Evolutionary conservation across 2,888 invertebrate genomes (phyloP), one percentile per base, ranked within the genome.

Genomic region (Gasteruption jaculator): DNA sequence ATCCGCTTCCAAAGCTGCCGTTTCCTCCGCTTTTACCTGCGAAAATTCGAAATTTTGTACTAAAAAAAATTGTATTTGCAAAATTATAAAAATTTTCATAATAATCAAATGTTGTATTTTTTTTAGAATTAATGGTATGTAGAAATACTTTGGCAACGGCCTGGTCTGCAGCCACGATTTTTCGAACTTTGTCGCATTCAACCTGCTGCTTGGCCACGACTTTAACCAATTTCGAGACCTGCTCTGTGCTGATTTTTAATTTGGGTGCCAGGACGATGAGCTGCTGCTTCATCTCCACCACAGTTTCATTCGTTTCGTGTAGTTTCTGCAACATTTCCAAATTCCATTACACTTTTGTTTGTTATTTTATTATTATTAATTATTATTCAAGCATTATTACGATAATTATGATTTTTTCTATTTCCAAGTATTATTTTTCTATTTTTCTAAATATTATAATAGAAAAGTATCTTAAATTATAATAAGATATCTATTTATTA

Each of bases 211-310:
- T 76, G n/a, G 81, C 82, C 5, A 94, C 75, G 54, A 79, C 77
- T 43, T 79, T 78, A 72, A 92, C 83, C 19, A 94, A 74, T 22
- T 81, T 80, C 27, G 83, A 79, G 38, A 91, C 86, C 56, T 84
- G 84, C 10, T 78, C 80, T 0, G 86, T 85, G 62, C 91, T 89
- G 50, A 80, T 76, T 38, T 86, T 86, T 31, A 93, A 71, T 49
- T 85, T 77, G 0, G 93, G 93, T 49, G 86, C 88, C 75, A 93
- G 79, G 2, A 82, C 81, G 6, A 83, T 82, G 32, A 93, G 74
- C 53, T 90, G 86, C 45, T 82, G 80, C 70, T 91, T 87, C 92
- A 94, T 93, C 4, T 82, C 79, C 20, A 83, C 85, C 1, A 93
- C 90, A 12, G 85, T 78, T 15, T 79, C 79, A 60, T 89, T 88